These are phyloP conservation scores for Hyperoodon ampullatus DNA, from an alignment of 2,113 vertebrate species.

Conservation along the genomic window DNA sequence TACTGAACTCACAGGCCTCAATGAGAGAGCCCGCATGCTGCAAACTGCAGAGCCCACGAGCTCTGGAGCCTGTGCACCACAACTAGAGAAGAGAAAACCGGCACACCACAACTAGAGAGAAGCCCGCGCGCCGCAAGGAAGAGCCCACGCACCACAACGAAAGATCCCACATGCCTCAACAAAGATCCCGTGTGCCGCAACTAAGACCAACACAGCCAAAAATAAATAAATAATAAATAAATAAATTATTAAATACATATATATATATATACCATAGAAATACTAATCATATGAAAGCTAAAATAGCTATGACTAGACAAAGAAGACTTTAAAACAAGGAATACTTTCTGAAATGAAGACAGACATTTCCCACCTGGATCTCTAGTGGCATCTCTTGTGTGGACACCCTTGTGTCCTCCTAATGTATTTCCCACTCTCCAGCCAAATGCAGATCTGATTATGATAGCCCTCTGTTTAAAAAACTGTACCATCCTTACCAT, in stretches of 20 bases:
- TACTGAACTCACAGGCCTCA: no score
- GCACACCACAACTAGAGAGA: no score
- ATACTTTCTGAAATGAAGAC: background rate
- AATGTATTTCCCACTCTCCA: background rate
- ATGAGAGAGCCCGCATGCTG: no score
- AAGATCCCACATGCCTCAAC: no score
- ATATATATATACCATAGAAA: background rate
- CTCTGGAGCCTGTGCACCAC: no score
- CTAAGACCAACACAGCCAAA: no score
- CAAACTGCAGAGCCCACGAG: no score
- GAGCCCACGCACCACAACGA: no score
- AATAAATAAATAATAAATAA: no score
- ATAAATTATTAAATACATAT: no score
- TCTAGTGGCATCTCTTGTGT: background rate
- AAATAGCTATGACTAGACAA: background rate
- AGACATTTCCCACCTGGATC: background rate
- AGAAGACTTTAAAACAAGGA: slow-evolving; percentile 12
- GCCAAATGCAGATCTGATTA: background rate
- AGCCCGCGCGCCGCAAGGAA: accelerated
- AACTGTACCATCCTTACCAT: background rate
- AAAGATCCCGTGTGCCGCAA: no score
- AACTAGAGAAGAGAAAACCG: no score
- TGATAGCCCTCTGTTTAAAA: background rate
- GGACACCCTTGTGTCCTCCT: background rate
- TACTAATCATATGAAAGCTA: background rate